A percentile compares a stretch with the other conserved stretches of the same genome.
Conservation (phyloP, 2,797 vertebrate genomes). For the Octomys mimax region DNA sequence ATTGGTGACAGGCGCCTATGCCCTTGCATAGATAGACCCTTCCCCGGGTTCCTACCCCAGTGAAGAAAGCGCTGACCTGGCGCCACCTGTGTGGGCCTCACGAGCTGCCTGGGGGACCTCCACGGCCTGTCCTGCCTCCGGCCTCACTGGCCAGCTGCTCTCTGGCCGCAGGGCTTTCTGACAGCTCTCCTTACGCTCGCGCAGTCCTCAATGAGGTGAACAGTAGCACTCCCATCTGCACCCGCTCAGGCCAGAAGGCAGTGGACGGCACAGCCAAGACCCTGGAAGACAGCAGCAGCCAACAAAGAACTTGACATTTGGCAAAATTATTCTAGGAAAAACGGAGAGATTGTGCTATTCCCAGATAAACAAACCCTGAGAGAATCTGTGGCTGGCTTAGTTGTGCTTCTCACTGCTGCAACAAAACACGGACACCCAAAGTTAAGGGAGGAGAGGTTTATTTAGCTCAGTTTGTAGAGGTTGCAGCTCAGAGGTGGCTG, state of each 20-base stretch:
- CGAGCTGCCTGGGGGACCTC: no score
- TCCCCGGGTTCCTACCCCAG: background rate
- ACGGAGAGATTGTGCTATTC: background rate
- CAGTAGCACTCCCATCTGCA: background rate
- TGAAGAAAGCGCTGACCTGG: background rate
- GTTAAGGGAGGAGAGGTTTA: background rate
- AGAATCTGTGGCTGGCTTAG: background rate
- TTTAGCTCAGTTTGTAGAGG: background rate
- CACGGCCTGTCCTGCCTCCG: background rate
- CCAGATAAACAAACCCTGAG: background rate
- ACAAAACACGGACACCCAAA: background rate
- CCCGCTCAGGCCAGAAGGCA: background rate
- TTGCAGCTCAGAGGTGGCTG: background rate
- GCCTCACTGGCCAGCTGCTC: background rate
- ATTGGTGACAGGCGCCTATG: background rate
- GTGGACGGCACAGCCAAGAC: background rate
- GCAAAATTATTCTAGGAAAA: background rate
- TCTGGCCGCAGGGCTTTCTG: background rate
- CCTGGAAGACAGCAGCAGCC: background rate
- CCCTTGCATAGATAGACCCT: no score
- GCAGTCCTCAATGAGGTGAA: background rate
- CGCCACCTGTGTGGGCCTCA: fast-evolving
- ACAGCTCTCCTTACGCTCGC: background rate
- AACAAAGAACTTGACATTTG: background rate
- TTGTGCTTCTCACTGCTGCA: background rate